Evolutionary conservation across 2,797 vertebrate genomes (phyloP).

Genomic region (Myotis vivesi): DNA sequence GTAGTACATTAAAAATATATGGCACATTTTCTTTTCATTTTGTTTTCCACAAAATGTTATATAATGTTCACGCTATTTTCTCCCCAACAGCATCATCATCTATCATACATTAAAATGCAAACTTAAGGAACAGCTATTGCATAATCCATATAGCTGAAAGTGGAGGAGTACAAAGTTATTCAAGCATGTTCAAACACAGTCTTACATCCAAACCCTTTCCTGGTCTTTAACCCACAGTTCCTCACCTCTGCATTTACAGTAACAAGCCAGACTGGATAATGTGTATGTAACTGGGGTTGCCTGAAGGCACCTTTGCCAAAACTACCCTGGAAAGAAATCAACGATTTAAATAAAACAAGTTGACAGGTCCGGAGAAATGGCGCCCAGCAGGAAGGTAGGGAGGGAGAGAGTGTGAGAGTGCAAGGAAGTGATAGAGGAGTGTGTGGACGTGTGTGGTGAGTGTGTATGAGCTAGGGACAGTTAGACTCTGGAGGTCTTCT

Average conservation of each 20-base stretch:
- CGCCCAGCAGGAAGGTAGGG: too few species aligned
- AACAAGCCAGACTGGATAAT: constrained; percentile 54
- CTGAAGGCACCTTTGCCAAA: constrained; percentile 69
- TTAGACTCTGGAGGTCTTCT: too few species aligned
- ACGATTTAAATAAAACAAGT: constrained; percentile 53
- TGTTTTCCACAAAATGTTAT: constrained; percentile 67
- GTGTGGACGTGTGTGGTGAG: too few species aligned
- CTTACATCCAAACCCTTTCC: constrained; percentile 60
- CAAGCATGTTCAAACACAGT: constrained; percentile 67
- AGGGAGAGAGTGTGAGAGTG: too few species aligned
- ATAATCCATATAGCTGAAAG: constrained; percentile 81
- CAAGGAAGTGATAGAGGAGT: too few species aligned
- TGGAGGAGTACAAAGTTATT: constrained; percentile 78
- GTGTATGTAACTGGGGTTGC: neutral
- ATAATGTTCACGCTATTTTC: constrained; percentile 65
- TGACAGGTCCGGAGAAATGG: too few species aligned
- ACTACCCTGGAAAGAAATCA: neutral
- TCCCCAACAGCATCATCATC: constrained; percentile 44
- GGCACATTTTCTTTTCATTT: constrained; percentile 67
- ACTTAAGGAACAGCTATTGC: constrained; percentile 69
- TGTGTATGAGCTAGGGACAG: too few species aligned
- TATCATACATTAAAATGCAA: constrained; percentile 70
- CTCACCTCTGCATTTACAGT: constrained; percentile 53
- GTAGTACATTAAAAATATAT: constrained; percentile 73
- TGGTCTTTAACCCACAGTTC: constrained; percentile 53